A percentile compares a stretch with the other conserved stretches of the same genome.
phyloP scores from a whole-genome alignment of 2,797 vertebrate genomes.

The Hyperoplus immaculatus region DNA sequence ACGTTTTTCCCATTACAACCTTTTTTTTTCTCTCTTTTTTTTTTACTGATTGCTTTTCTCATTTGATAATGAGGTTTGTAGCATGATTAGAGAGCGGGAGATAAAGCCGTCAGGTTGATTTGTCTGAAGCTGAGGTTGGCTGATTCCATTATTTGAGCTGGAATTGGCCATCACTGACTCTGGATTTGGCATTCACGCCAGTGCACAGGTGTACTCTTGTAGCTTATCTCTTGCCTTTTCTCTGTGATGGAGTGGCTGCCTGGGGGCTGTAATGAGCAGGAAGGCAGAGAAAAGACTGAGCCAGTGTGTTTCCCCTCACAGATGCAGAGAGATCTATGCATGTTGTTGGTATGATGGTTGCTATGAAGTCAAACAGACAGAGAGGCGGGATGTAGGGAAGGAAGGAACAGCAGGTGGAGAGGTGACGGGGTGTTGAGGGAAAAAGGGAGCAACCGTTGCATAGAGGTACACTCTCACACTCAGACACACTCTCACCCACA shows the following conservation, averaged over 20 bases:
- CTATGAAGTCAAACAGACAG: slow-evolving; percentile 60
- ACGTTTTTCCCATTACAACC: slow-evolving; percentile 23
- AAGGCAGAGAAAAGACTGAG: slow-evolving; percentile 72
- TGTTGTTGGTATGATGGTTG: slow-evolving; percentile 49
- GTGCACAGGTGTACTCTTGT: slow-evolving; percentile 75
- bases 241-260: slow-evolving; percentile 77
- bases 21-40: background rate
- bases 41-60: slow-evolving; percentile 59
- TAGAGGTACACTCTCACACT: slow-evolving; percentile 20
- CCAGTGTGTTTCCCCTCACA: slow-evolving; percentile 76
- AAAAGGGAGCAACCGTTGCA: slow-evolving; percentile 50
- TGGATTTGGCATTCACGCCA: slow-evolving; percentile 73
- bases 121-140: slow-evolving; percentile 68
- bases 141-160: slow-evolving; percentile 79
- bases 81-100: slow-evolving; percentile 57
- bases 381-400: slow-evolving; percentile 44
- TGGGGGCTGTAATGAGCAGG: slow-evolving; percentile 73
- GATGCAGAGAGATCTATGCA: slow-evolving; percentile 67
- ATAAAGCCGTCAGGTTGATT: slow-evolving; percentile 74
- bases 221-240: slow-evolving; percentile 74
- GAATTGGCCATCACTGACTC: slow-evolving; percentile 72
- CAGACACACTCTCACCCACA: slow-evolving; percentile 14
- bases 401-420: slow-evolving; percentile 71
- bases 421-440: slow-evolving; percentile 59
- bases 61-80: slow-evolving; percentile 71